These are phyloP conservation scores for Trichopria drosophilae DNA, from an alignment of 2,888 invertebrate genomes.

Conservation along the genomic window DNA sequence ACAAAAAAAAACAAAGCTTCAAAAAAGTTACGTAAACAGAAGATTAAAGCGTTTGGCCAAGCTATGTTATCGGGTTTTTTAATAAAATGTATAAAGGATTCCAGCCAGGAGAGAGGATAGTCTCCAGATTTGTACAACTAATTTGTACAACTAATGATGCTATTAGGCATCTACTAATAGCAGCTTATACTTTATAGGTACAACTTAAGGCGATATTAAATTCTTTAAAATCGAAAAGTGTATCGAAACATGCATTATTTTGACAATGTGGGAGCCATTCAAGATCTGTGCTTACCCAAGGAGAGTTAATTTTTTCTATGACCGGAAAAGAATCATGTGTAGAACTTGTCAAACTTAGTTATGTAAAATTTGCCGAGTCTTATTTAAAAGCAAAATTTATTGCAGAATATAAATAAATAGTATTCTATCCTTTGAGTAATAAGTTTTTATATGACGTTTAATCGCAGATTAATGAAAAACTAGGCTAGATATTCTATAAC, in stretches of 20 bases:
- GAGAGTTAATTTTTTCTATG: not conserved
- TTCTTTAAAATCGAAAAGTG: constrained; percentile 8
- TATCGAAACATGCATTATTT: not conserved
- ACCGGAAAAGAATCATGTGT: too few relatives aligned
- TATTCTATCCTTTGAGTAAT: too few relatives aligned
- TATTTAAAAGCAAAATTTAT: too few relatives aligned
- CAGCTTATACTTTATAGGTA: not conserved
- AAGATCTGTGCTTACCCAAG: not conserved
- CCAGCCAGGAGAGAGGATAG: constrained; percentile 4
- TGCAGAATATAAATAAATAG: too few relatives aligned
- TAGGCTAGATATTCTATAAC: too few relatives aligned
- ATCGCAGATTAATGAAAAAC: too few relatives aligned
- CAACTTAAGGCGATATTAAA: not conserved
- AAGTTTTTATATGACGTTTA: too few relatives aligned
- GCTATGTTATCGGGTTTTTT: not conserved
- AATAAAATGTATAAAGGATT: constrained; percentile 3
- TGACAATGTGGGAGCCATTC: not conserved
- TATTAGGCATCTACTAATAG: constrained; percentile 7
- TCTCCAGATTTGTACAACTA: not conserved
- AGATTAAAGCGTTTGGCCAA: constrained; percentile 3
- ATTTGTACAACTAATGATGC: constrained; percentile 1
- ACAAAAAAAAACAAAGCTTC: constrained; percentile 9
- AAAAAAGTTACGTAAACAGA: constrained; percentile 8
- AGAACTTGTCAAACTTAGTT: too few relatives aligned
- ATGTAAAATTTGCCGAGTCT: too few relatives aligned